Evolutionary conservation across 2,888 invertebrate species (phyloP).

Genomic region (Diloba caeruleocephala): DNA sequence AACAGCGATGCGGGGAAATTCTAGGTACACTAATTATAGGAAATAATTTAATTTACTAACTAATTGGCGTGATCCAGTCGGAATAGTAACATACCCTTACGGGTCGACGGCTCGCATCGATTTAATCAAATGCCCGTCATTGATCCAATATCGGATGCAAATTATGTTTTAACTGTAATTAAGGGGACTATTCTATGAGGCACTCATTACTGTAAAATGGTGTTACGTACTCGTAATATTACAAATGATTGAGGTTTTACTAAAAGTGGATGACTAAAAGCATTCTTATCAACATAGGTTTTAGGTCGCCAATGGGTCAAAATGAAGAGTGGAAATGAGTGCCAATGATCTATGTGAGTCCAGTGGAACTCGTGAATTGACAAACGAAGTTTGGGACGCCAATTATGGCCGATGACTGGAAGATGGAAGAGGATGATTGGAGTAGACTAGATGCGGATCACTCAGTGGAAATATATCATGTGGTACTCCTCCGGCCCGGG

Average conservation of each 20-base stretch:
- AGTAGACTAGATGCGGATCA: no score
- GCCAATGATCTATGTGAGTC: no score
- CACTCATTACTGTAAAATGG: conserved; percentile 15
- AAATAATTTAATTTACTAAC: conserved; percentile 69
- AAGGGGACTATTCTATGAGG: conserved; percentile 39
- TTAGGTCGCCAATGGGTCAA: no score
- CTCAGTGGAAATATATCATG: no score
- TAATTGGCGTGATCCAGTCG: conserved; percentile 66
- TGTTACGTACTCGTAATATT: conserved; percentile 29
- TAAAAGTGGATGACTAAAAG: neutral
- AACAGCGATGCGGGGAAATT: conserved; percentile 42
- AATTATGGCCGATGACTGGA: no score
- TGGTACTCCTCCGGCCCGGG: no score
- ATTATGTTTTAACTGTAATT: conserved; percentile 58
- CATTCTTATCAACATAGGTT: no score
- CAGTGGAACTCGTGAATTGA: no score
- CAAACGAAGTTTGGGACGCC: no score
- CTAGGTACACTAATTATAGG: conserved; percentile 62
- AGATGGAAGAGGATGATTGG: no score
- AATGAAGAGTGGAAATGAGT: no score
- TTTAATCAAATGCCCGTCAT: conserved; percentile 63
- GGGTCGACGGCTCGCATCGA: conserved; percentile 50
- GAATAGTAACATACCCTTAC: conserved; percentile 60
- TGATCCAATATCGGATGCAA: conserved; percentile 61
- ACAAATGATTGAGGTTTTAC: conserved; percentile 17